Evolutionary conservation across 2,113 vertebrate species (phyloP).

Genomic region (Clarias magur): DNA sequence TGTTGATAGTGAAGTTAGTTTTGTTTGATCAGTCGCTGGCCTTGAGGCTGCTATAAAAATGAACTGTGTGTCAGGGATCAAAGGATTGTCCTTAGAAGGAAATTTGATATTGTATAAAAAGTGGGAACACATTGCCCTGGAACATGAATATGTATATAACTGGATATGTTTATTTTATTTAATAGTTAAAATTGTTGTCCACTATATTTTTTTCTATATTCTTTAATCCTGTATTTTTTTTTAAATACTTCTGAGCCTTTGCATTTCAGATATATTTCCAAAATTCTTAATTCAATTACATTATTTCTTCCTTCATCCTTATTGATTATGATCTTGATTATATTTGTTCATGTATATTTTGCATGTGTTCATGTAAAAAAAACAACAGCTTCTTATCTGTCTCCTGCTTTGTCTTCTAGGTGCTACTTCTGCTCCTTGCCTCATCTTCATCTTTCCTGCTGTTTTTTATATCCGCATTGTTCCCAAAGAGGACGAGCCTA

Average conservation of each 20-base stretch:
- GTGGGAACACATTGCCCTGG: background rate
- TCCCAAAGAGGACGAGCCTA: constrained; percentile 89
- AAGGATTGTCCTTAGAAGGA: constrained; percentile 34
- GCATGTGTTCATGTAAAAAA: constrained; percentile 16
- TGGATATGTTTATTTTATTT: background rate
- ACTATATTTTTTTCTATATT: background rate
- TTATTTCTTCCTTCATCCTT: background rate
- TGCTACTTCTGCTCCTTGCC: constrained; percentile 94
- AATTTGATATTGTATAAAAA: background rate
- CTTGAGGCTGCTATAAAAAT: constrained; percentile 20
- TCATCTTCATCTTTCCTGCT: constrained; percentile 98
- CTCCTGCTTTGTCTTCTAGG: constrained; percentile 71
- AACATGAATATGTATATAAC: background rate
- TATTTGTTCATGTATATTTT: background rate
- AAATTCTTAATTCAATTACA: background rate
- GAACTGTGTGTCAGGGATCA: constrained; percentile 48
- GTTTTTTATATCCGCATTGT: constrained; percentile 97
- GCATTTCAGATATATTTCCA: background rate
- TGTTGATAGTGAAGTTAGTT: background rate
- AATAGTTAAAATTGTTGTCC: background rate
- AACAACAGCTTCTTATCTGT: constrained; percentile 3
- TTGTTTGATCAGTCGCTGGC: constrained; percentile 2
- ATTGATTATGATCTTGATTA: background rate
- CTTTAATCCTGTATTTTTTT: background rate
- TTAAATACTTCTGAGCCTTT: background rate